phyloP scores from a whole-genome alignment of 2,113 vertebrate species.

The Xiphophorus hellerii region DNA sequence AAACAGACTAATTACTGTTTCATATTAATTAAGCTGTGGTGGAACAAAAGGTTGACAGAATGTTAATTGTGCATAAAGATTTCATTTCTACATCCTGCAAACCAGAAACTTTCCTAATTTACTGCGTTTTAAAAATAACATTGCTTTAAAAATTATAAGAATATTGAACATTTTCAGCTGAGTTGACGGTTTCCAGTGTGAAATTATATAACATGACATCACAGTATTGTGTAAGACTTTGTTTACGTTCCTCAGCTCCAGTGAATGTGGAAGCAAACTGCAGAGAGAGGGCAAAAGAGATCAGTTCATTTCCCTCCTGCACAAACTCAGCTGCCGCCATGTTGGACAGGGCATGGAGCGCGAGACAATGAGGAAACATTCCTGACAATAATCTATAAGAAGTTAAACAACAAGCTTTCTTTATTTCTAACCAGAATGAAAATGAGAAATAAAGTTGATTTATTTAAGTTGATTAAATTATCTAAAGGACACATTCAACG shows the following conservation, averaged over 20 bases:
- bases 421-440: too few species aligned
- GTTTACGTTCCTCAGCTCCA: conserved; percentile 65
- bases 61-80: not conserved
- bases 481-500: not conserved
- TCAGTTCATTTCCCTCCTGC: conserved; percentile 15
- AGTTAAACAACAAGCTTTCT: not conserved
- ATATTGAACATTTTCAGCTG: not conserved
- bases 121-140: too few species aligned
- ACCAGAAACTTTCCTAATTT: too few species aligned
- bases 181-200: conserved; percentile 10
- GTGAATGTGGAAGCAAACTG: conserved; percentile 36
- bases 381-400: not conserved
- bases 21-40: too few species aligned
- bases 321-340: conserved; percentile 17
- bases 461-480: too few species aligned
- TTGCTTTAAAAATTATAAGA: not conserved
- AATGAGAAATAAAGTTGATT: too few species aligned
- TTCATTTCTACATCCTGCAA: not conserved
- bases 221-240: conserved; percentile 45
- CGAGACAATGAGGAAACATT: not conserved
- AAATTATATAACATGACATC: conserved; percentile 55
- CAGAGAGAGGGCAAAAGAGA: conserved; percentile 15
- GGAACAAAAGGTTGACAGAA: too few species aligned
- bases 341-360: not conserved
- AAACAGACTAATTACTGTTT: not conserved